Conservation (phyloP, 2,888 invertebrate species). For the Thymelicus acteon region DNA sequence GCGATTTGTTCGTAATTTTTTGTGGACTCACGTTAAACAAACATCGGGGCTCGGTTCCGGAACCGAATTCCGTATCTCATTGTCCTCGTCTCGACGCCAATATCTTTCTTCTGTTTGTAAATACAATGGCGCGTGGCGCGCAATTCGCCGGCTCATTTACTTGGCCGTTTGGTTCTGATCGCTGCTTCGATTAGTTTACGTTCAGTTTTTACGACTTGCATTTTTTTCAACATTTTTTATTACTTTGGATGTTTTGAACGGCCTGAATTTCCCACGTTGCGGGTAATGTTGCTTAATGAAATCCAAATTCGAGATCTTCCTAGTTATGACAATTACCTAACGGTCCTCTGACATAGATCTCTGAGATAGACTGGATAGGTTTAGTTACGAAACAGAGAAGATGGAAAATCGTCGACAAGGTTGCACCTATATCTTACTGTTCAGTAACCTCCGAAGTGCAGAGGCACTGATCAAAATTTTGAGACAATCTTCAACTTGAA, state of each 20-base stretch:
- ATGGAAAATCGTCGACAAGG: no score
- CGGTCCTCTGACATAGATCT: no score
- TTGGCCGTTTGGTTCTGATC: not conserved
- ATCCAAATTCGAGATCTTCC: no score
- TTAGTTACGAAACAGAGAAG: no score
- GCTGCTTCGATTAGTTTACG: not conserved
- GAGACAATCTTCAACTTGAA: no score
- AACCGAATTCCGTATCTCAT: constrained; percentile 30
- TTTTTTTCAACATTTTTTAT: not conserved
- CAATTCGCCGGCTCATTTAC: constrained; percentile 5
- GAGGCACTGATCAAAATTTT: no score
- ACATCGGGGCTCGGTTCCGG: constrained; percentile 19
- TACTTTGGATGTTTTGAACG: not conserved
- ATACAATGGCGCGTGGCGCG: constrained; percentile 5
- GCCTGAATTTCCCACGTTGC: not conserved
- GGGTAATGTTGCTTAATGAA: no score
- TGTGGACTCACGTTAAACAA: constrained; percentile 20
- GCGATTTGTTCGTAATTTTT: constrained; percentile 10
- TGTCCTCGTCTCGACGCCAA: constrained; percentile 13
- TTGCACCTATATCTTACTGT: no score
- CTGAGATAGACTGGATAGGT: no score
- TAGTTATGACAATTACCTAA: no score
- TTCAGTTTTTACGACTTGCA: not conserved
- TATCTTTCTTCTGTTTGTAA: constrained; percentile 3
- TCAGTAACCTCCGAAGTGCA: no score